Conservation (phyloP, 1,140 invertebrate species). For the Hetaerina americana region DNA sequence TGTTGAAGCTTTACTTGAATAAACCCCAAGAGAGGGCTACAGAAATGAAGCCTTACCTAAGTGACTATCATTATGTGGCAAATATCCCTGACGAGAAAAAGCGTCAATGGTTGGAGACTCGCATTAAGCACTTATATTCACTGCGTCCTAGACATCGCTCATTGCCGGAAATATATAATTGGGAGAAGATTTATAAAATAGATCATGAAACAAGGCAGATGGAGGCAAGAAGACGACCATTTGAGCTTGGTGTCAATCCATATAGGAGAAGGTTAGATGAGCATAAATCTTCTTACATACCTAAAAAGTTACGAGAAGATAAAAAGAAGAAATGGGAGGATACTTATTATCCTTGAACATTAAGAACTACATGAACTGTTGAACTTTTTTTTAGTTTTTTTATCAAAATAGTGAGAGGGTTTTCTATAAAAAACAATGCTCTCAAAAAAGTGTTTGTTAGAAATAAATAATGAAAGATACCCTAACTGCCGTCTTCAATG, state of each 20-base stretch:
- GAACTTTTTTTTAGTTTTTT: too few species aligned
- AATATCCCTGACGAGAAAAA: constrained; percentile 50
- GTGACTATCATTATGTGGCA: constrained; percentile 40
- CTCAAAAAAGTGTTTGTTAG: too few species aligned
- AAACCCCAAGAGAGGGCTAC: constrained; percentile 42
- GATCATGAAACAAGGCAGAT: constrained; percentile 45
- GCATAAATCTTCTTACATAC: constrained; percentile 49
- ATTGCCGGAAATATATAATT: constrained; percentile 52
- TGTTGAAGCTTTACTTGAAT: constrained; percentile 66
- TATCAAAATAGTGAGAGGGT: too few species aligned
- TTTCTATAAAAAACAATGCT: too few species aligned
- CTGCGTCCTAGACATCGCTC: constrained; percentile 45
- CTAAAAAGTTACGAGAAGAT: constrained; percentile 40
- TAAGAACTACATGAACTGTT: neutral
- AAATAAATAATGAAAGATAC: too few species aligned
- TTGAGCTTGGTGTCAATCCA: constrained; percentile 46
- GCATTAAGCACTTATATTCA: constrained; percentile 50
- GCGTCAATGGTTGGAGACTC: constrained; percentile 49
- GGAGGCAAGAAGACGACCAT: constrained; percentile 50
- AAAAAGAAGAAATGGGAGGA: constrained; percentile 40
- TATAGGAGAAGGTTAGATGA: constrained; percentile 45
- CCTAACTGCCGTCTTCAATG: too few species aligned
- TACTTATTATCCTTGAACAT: constrained; percentile 42
- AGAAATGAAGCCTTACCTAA: constrained; percentile 61
- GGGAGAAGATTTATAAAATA: constrained; percentile 66